Percentiles rank a stretch among this genome's conserved stretches.
Evolutionary conservation across 2,888 invertebrate genomes (phyloP).

Genomic region (Entomobrya multifasciata): DNA sequence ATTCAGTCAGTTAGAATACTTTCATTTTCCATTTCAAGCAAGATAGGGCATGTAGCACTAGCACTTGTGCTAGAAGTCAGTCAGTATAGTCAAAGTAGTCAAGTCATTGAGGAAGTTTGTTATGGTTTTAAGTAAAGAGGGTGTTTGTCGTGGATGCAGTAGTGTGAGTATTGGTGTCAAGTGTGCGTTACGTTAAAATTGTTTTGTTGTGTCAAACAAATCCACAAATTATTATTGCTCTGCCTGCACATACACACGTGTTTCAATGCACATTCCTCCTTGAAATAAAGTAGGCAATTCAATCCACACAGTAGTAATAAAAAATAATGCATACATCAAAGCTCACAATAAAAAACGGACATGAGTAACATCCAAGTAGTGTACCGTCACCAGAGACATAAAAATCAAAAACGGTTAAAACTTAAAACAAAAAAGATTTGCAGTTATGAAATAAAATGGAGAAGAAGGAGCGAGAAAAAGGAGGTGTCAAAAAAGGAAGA

Average conservation of each 20-base stretch:
- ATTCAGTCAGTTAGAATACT: constrained; percentile 8
- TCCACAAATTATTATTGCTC: background rate
- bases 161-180: constrained; percentile 31
- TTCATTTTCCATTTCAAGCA: constrained; percentile 3
- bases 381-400: constrained; percentile 11
- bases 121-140: constrained; percentile 3
- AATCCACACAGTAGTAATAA: constrained; percentile 8
- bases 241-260: constrained; percentile 30
- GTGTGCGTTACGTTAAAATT: constrained; percentile 16
- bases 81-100: too few species aligned
- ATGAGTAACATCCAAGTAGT: constrained; percentile 9
- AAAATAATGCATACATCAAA: background rate
- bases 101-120: background rate
- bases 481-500: constrained; percentile 71
- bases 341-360: background rate
- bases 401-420: constrained; percentile 6
- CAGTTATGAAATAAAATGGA: constrained; percentile 2
- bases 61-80: background rate
- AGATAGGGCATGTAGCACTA: background rate
- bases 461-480: constrained; percentile 3
- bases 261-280: constrained; percentile 26
- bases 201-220: constrained; percentile 15
- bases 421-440: constrained; percentile 4
- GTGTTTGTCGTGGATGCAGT: constrained; percentile 11
- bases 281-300: background rate